A percentile compares a stretch with the other conserved stretches of the same genome.
Conservation (phyloP, 2,797 vertebrate species). For the Spinus pinus region DNA sequence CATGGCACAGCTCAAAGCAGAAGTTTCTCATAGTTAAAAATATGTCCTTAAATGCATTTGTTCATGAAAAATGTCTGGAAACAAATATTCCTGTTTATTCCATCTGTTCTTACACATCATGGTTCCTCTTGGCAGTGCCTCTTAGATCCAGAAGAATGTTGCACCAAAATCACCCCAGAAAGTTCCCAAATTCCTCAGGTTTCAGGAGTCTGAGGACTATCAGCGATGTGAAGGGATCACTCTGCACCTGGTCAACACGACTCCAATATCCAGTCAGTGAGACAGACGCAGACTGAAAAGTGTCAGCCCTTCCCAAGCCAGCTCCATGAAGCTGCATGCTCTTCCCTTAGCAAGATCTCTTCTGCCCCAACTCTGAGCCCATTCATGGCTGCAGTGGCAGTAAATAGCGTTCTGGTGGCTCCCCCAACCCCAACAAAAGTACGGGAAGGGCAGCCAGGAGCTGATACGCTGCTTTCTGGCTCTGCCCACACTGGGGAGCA, state of each 20-base stretch:
- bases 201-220: not conserved
- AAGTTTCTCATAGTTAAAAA: not conserved
- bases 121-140: not conserved
- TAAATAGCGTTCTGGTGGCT: not conserved
- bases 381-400: not conserved
- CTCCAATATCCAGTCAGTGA: not conserved
- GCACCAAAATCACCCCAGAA: not conserved
- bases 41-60: not conserved
- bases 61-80: not conserved
- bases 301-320: not conserved
- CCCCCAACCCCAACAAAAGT: not conserved
- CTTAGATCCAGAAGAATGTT: not conserved
- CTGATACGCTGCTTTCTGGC: not conserved
- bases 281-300: slow-evolving; percentile 13
- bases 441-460: not conserved
- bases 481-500: not conserved
- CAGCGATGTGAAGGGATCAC: not conserved
- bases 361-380: not conserved
- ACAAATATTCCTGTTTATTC: not conserved
- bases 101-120: not conserved
- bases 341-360: not conserved
- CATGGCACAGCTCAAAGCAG: not conserved
- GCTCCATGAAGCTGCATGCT: not conserved
- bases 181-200: not conserved
- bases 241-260: not conserved